These are phyloP conservation scores for Crambe crambe DNA, from an alignment of 37 sponge, comb jelly and placozoan genomes.

Conservation along the genomic window DNA sequence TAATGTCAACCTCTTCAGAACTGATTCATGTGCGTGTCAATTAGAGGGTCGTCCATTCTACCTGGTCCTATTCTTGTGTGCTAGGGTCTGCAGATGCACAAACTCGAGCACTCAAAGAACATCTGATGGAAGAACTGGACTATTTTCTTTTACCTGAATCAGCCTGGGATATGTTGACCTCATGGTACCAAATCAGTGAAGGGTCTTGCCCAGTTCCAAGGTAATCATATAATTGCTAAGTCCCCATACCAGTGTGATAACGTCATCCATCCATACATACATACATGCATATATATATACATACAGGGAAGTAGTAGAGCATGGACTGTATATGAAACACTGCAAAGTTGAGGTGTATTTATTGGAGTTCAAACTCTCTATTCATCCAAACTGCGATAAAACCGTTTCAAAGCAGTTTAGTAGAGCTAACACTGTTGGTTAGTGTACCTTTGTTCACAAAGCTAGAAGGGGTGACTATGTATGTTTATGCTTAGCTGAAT, in stretches of 20 bases:
- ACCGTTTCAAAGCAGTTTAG: constrained; percentile 56
- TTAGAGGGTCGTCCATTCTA: too few species aligned
- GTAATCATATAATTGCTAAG: too few species aligned
- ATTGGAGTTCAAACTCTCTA: constrained; percentile 69
- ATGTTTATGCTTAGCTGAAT: constrained; percentile 50
- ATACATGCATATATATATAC: too few species aligned
- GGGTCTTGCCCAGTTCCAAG: constrained; percentile 48
- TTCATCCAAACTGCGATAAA: constrained; percentile 59
- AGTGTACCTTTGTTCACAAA: constrained; percentile 17
- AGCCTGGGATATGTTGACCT: constrained; percentile 68
- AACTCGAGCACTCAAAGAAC: constrained; percentile 51
- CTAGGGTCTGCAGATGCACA: too few species aligned
- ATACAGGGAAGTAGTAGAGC: constrained; percentile 67
- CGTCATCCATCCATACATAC: too few species aligned
- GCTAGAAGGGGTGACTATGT: too few species aligned
- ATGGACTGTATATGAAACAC: constrained; percentile 83
- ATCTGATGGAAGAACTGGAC: constrained; percentile 85
- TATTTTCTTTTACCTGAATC: constrained; percentile 65
- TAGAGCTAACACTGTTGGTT: constrained; percentile 70
- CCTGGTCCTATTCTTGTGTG: too few species aligned
- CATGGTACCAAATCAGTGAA: constrained; percentile 66
- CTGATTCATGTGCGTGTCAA: too few species aligned
- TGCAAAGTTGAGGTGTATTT: constrained; percentile 92
- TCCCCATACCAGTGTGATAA: too few species aligned
- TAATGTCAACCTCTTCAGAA: constrained; percentile 74